A percentile compares a stretch with the other conserved stretches of the same genome.
Conservation (phyloP, 1,140 invertebrate species). For the Oscheius sp. region DNA sequence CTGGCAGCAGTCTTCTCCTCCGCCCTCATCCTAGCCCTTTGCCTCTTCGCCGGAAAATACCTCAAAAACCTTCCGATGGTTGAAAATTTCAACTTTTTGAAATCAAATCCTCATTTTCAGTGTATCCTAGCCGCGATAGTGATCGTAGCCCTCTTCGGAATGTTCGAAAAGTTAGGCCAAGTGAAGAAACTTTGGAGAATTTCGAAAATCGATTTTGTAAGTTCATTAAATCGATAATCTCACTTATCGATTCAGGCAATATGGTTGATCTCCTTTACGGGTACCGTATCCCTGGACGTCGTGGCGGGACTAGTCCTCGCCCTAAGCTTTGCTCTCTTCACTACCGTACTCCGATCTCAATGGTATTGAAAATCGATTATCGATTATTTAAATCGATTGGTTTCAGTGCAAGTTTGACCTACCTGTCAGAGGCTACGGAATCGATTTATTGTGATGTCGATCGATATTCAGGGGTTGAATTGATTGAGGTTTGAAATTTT, state of each 20-base stretch:
- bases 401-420: neutral
- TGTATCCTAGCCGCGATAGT: conserved; percentile 67
- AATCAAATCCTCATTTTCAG: conserved; percentile 78
- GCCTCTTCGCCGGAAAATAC: conserved; percentile 51
- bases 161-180: conserved; percentile 62
- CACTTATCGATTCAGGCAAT: conserved; percentile 43
- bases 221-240: conserved; percentile 4
- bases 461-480: conserved; percentile 53
- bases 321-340: conserved; percentile 52
- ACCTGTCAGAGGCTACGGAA: neutral
- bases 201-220: conserved; percentile 62
- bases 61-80: conserved; percentile 54
- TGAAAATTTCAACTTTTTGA: conserved; percentile 69
- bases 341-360: conserved; percentile 46
- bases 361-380: no score
- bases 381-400: no score
- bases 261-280: conserved; percentile 52
- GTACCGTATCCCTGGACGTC: conserved; percentile 52
- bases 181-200: conserved; percentile 61
- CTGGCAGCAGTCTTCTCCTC: conserved; percentile 53
- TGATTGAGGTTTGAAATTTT: conserved; percentile 40
- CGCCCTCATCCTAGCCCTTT: conserved; percentile 41
- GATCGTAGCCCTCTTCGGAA: conserved; percentile 61
- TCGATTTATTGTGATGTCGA: conserved; percentile 37
- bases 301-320: conserved; percentile 47